Evolutionary conservation across 2,113 vertebrate genomes (phyloP), one percentile per base, ranked within the genome.

Genomic region (Nycticorax nycticorax): DNA sequence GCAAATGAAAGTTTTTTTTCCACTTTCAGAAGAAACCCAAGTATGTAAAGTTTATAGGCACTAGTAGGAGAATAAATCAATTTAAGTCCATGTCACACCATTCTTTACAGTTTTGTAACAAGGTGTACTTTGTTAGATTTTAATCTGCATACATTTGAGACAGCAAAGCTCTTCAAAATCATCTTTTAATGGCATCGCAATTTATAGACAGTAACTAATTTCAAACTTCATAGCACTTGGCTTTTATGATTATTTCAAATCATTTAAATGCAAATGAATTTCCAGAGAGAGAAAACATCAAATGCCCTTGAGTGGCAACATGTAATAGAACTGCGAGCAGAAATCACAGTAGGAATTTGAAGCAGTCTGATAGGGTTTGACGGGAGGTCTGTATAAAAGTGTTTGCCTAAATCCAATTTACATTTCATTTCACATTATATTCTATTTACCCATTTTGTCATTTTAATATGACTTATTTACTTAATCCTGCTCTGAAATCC

Each of bases 211-310:
- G 98, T 98, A 98, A 99, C 98, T 98, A 98, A 98, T 99, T 99
- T 99, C 98, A 99, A 98, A 98, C 98, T 98, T 98, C 98, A 99
- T 98, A 99, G 98, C 98, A 98, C 98, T 98, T 98, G 98, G 98
- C 98, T 98, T 98, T 98, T 98, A 98, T 98, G 98, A 98, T 98
- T 98, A 98, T 98, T 98, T 98, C 97, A 98, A 98, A 98, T 99
- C 98, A 99, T 98, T 98, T 98, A 98, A 98, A 99, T 98, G 98
- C 98, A 99, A 99, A 99, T 99, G 98, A 98, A 98, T 98, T 98
- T 99, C 97, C 98, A 98, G 97, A 98, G 97, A 98, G 97, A 98
- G 97, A 98, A 98, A 98, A 98, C 98, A 99, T 98, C 98, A 97
- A 98, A 98, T 98, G 98, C 98, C 98, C 98, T 99, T 98, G 98